Evolutionary conservation across 2,888 invertebrate species (phyloP), one percentile per base, ranked within the genome.

Genomic region (Rotaria sp.): DNA sequence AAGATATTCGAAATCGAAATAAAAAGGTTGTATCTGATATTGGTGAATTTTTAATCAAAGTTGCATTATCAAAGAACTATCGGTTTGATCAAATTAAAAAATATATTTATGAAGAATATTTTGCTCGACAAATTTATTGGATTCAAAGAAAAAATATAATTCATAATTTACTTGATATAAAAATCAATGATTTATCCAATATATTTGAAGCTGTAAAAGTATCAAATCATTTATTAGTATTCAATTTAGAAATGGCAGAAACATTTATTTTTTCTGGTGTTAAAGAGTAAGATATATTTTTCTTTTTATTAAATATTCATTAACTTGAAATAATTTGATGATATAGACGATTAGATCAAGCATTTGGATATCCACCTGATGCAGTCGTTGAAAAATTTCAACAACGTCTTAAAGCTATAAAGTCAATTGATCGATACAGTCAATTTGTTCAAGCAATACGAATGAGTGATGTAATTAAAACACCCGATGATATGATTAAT

Each of bases 51-150:
- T 45, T 80, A 41, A 45, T 80, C 18, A 18, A 45, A 24, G 21
- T 45, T 26, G 75, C 75, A 2, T 41, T 80, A 26, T 80, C 75
- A 45, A 41, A 3, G 4, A 80, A 80, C 45, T 45, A 80, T 80
- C 24, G 24, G 45, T 80, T 80, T 45, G n/a, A 45, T 26, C 24
- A 80, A 26, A 80, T 80, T n/a, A 41, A 26, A 80, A 24, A 41
- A 10, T 80, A 80, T 45, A n/a, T 80, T n/a, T 41, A 80, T 45
- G 75, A 80, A 80, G 75, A 80, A 45, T 80, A 80, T 45, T 80
- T 80, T 45, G 75, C 75, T 45, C 41, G 75, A 80, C 75, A 80
- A 45, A 45, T 80, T 10, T 45, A 26, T 80, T 80, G 75, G 75
- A 80, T 80, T 38, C 45, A 80, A 45, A 21, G 26, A 45, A 80